Evolutionary conservation across 2,888 invertebrate genomes (phyloP), one percentile per base, ranked within the genome.

Genomic region (Lepetodrilus schrolli): DNA sequence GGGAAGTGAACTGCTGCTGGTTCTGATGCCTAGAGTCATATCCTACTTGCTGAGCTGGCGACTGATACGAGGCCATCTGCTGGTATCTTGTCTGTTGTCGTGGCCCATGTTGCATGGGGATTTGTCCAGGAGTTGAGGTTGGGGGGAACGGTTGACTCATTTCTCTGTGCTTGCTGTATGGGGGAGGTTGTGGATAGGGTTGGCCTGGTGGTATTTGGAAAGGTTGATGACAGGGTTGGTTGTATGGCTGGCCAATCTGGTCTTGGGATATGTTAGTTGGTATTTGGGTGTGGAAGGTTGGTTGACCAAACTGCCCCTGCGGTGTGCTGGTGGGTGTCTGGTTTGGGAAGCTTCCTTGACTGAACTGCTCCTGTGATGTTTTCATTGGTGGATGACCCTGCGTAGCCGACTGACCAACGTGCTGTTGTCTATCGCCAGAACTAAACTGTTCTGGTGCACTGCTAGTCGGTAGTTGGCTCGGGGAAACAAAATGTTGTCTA

Each of bases 171-270:
- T 26, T 58, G 58, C n/a, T 26, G 48, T 48, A 26, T 3, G 58
- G 58, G 58, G 58, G 58, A 0, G 58, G 58, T 58, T 58, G 58
- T 2, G 58, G 58, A 34, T 30, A 58, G 26, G 58, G 58, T 17
- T 58, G 58, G 4, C 58, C 58, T 30, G 58, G 26, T 13, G 58
- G 58, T 26, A 58, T 17, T 8, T 10, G 10, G 30, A 30, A 58
- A 10, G 58, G 58, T n/a, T 58, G 58, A n/a, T n/a, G 13, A 26
- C n/a, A 58, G 17, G 26, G 58, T 30, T 58, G 58, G 30, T 34
- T 17, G 34, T 58, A 58, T 13, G 58, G n/a, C 17, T 58, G 58
- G 34, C 30, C 43, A 43, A 43, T n/a, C 17, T 34, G 30, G 10
- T 26, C 21, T 36, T 47, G 34, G 17, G 36, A 49, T 30, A 38